Evolutionary conservation across 2,888 invertebrate genomes (phyloP), one percentile per base, ranked within the genome.

Genomic region (Apamea anceps): DNA sequence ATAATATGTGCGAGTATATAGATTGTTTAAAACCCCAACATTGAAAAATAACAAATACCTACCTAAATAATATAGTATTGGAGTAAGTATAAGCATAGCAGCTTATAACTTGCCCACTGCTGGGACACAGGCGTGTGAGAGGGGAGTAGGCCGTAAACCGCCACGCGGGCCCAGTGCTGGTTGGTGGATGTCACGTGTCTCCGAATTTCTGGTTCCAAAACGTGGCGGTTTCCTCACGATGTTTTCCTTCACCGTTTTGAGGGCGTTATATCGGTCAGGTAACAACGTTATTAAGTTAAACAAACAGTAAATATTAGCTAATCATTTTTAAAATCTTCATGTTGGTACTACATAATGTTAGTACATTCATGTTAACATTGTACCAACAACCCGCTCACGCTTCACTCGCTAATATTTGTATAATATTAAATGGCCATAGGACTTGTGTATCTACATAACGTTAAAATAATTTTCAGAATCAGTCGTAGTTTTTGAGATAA

Each of bases 401-500:
- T n/a, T 80, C 37, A 42, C n/a, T 48, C 2, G 32, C 10, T 37
- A 8, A 15, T 57, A 57, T 65, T 65, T 65, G 15, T 54, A 37
- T 77, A 62, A 63, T 18, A 45, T 32, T 28, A 65, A 12, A 75
- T 28, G 12, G 13, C 62, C 32, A 57, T 15, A 65, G 25, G 5
- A 42, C n/a, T 45, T 48, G 32, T 80, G 12, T 79, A 48, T 48
- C 45, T 66, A 28, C 2, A n/a, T 13, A 37, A 28, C 4, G 25
- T 79, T 80, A 32, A 45, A n/a, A 21, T n/a, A 15, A 32, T 79
- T 71, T 79, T 80, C 60, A 32, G 21, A 32, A 57, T 48, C 1
- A 18, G 18, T 45, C 45, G 7, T 45, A 42, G 48, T 67, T 78
- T 60, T 66, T 18, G 60, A 32, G 25, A 57, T 45, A 18, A 45